Percentiles rank a stretch among this genome's conserved stretches.
These are phyloP conservation scores for Drosophila tsacasi DNA, from an alignment of 1,140 invertebrate species.

Conservation along the genomic window DNA sequence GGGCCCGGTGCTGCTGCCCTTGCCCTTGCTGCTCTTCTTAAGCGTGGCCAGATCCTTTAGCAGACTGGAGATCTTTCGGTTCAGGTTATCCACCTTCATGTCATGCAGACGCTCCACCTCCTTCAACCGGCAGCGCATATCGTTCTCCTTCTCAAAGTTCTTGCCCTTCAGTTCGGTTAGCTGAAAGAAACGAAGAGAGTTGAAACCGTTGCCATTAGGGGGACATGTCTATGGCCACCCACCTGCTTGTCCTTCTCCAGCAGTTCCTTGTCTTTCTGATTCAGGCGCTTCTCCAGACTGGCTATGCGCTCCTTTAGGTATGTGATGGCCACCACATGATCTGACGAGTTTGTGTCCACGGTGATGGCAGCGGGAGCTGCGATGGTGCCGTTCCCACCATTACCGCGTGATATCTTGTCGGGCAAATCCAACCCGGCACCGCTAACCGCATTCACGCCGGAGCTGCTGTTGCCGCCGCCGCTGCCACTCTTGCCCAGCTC, in stretches of 20 bases:
- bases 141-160: slow-evolving; percentile 94
- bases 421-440: slow-evolving; percentile 79
- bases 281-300: slow-evolving; percentile 94
- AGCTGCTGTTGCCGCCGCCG: slow-evolving; percentile 90
- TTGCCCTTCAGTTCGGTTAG: slow-evolving; percentile 97
- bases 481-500: slow-evolving; percentile 88
- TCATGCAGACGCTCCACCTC: slow-evolving; percentile 92
- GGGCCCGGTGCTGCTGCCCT: slow-evolving; percentile 79
- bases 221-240: slow-evolving; percentile 32
- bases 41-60: slow-evolving; percentile 94
- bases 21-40: slow-evolving; percentile 91
- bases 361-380: slow-evolving; percentile 85
- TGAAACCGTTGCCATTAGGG: neutral
- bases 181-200: slow-evolving; percentile 86
- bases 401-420: slow-evolving; percentile 83
- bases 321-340: slow-evolving; percentile 97
- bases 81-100: slow-evolving; percentile 91
- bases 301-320: slow-evolving; percentile 97
- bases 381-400: slow-evolving; percentile 65
- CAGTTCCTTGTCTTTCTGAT: slow-evolving; percentile 93
- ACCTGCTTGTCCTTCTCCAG: slow-evolving; percentile 97
- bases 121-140: slow-evolving; percentile 94
- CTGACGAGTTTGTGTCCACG: slow-evolving; percentile 94
- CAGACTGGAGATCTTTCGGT: slow-evolving; percentile 91
- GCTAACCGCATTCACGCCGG: slow-evolving; percentile 73